Evolutionary conservation across 2,113 vertebrate species (phyloP).

Genomic region (western clawed frog (Xenopus tropicalis)): DNA sequence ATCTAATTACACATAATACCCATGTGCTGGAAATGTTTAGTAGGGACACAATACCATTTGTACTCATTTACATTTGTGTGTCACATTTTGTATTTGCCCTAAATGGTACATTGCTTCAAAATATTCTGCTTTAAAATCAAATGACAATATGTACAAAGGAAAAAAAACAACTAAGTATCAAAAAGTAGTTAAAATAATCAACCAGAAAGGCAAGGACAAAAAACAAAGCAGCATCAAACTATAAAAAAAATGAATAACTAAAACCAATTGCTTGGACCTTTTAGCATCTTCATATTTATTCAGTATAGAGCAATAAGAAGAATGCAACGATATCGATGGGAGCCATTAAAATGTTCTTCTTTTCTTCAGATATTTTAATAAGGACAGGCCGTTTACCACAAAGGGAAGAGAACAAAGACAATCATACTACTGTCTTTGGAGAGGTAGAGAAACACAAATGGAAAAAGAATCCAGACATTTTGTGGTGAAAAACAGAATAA

Average conservation of each 20-base stretch:
- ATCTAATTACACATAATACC: constrained; percentile 1
- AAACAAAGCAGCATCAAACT: not conserved
- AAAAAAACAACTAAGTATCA: not conserved
- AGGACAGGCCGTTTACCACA: too few relatives aligned
- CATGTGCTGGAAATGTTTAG: not conserved
- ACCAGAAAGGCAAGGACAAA: not conserved
- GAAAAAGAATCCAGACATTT: too few relatives aligned
- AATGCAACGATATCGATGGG: too few relatives aligned
- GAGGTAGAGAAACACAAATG: too few relatives aligned
- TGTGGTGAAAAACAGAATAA: too few relatives aligned
- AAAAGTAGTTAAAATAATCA: not conserved
- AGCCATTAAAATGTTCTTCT: too few relatives aligned
- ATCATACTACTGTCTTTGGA: too few relatives aligned
- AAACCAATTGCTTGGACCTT: not conserved
- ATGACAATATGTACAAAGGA: not conserved
- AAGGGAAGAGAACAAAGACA: too few relatives aligned
- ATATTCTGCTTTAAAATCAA: not conserved
- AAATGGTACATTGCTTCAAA: not conserved
- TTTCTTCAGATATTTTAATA: too few relatives aligned
- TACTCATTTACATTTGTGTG: constrained; percentile 1
- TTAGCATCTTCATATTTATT: not conserved
- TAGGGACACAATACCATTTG: not conserved
- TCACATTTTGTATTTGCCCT: not conserved
- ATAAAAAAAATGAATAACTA: not conserved
- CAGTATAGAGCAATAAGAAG: not conserved